Conservation (phyloP, 1,140 invertebrate genomes). For the Lepidurus arcticus region DNA sequence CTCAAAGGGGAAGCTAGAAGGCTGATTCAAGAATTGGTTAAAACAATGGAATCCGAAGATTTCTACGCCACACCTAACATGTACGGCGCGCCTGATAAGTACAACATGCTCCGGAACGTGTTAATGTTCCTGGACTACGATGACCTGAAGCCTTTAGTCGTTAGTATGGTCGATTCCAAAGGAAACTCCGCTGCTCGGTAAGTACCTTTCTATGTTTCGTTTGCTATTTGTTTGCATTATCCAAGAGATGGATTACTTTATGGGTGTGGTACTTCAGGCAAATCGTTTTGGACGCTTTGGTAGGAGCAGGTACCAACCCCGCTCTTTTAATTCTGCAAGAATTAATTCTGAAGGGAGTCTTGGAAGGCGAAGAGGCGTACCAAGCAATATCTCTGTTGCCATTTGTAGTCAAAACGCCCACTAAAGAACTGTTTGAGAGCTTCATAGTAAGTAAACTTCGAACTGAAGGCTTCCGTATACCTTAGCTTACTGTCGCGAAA, state of each 20-base stretch:
- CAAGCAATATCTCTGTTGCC: constrained; percentile 38
- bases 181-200: constrained; percentile 30
- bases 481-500: too few species aligned
- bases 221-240: neutral
- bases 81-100: constrained; percentile 27
- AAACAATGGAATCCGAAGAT: constrained; percentile 32
- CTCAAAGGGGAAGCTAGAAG: constrained; percentile 30
- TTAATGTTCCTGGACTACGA: constrained; percentile 32
- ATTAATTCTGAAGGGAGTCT: constrained; percentile 35
- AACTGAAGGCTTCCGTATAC: too few species aligned
- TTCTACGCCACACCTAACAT: constrained; percentile 32
- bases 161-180: constrained; percentile 26
- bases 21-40: constrained; percentile 31
- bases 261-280: constrained; percentile 24
- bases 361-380: constrained; percentile 36
- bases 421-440: constrained; percentile 35
- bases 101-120: constrained; percentile 31
- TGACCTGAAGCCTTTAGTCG: constrained; percentile 27
- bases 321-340: constrained; percentile 36
- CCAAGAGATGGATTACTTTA: too few species aligned
- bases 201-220: neutral
- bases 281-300: constrained; percentile 29
- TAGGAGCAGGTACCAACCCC: constrained; percentile 38
- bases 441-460: constrained; percentile 35
- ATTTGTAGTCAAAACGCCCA: constrained; percentile 37